Conservation (phyloP, 2,888 invertebrate species). For the Bursaphelenchus okinawaensis region DNA sequence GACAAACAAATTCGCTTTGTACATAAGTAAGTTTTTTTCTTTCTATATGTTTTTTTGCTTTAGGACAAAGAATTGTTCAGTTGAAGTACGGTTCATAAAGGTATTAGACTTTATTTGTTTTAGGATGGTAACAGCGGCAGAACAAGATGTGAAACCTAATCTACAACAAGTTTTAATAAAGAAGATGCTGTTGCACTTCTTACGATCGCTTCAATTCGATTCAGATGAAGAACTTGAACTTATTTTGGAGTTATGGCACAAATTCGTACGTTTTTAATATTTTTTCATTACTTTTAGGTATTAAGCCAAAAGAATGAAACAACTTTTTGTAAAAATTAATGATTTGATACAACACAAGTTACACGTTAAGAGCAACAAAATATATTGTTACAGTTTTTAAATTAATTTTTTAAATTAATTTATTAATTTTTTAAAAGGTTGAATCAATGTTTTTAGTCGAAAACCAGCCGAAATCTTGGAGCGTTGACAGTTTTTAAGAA, state of each 20-base stretch:
- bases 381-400: too few relatives aligned
- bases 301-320: background rate
- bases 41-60: background rate
- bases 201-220: background rate
- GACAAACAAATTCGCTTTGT: background rate
- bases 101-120: background rate
- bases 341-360: too few relatives aligned
- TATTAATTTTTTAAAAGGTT: too few relatives aligned
- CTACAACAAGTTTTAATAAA: background rate
- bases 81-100: too few relatives aligned
- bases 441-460: background rate
- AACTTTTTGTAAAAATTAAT: too few relatives aligned
- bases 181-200: conserved; percentile 11
- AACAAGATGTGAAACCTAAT: background rate
- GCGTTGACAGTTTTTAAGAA: background rate
- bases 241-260: conserved; percentile 11
- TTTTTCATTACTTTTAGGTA: background rate
- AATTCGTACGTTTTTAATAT: background rate
- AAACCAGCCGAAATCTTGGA: background rate
- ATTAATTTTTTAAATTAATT: too few relatives aligned
- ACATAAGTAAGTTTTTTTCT: conserved; percentile 3
- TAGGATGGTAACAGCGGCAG: background rate
- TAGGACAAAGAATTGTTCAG: too few relatives aligned
- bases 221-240: background rate
- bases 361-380: too few relatives aligned